Conservation (phyloP, 2,113 vertebrate species). For the Oreochromis niloticus region DNA sequence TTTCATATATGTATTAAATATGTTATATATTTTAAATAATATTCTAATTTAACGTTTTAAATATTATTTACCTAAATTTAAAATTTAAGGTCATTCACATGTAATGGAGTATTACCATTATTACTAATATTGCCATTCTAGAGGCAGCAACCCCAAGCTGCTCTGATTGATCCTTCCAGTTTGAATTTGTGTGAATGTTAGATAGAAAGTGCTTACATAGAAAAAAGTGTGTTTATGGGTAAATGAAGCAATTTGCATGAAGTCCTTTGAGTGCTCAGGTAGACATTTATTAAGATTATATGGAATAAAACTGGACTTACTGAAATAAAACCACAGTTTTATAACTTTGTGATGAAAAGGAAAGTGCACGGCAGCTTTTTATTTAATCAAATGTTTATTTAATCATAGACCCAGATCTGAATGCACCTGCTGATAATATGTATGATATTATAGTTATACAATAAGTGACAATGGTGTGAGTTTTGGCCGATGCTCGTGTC, state of each 20-base stretch:
- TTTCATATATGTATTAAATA: background rate
- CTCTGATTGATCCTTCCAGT: background rate
- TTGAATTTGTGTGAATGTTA: background rate
- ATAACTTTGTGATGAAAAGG: accelerated
- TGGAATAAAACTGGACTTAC: background rate
- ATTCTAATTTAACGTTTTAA: background rate
- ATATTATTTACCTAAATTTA: background rate
- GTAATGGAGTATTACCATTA: background rate
- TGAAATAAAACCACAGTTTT: background rate
- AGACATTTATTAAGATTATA: background rate
- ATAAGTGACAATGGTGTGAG: background rate
- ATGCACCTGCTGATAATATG: background rate
- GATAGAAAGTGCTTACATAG: background rate
- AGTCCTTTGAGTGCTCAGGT: background rate
- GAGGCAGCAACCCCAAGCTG: background rate
- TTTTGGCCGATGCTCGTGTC: accelerated
- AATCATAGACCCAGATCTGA: accelerated
- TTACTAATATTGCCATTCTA: background rate
- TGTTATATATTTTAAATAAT: background rate
- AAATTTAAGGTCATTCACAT: background rate
- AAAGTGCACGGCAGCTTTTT: background rate
- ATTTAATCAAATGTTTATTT: background rate
- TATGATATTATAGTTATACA: background rate
- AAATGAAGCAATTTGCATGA: background rate
- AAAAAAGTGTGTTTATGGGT: background rate